These are phyloP conservation scores for Hemiscyllium ocellatum DNA, from an alignment of 2,113 vertebrate genomes.

Conservation along the genomic window DNA sequence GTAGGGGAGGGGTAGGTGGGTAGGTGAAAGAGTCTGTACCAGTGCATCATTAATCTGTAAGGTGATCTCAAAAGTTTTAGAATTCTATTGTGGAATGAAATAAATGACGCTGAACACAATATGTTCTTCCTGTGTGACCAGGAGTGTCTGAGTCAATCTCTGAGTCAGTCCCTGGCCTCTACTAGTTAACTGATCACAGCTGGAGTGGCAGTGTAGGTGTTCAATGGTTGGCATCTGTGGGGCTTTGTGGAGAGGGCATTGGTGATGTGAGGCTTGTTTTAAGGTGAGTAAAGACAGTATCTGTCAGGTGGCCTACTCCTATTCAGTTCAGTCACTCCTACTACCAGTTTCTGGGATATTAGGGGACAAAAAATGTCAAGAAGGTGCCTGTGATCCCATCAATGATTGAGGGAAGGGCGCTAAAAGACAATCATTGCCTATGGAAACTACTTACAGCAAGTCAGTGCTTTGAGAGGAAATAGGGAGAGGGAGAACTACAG, in stretches of 20 bases:
- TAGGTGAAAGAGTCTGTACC: neutral
- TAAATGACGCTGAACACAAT: neutral
- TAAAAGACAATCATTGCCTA: neutral
- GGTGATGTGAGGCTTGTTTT: neutral
- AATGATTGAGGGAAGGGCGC: neutral
- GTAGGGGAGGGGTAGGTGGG: no score
- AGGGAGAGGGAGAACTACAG: neutral
- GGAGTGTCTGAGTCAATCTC: neutral
- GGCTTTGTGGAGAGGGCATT: neutral
- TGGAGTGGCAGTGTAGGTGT: neutral
- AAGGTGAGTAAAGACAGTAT: no score
- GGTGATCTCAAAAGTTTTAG: neutral
- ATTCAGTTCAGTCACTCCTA: neutral
- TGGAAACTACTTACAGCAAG: neutral
- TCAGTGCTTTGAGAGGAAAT: neutral
- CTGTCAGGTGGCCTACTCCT: neutral
- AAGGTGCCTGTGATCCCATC: neutral
- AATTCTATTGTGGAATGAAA: neutral
- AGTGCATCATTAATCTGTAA: neutral
- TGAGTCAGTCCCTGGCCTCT: neutral
- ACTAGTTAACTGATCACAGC: neutral
- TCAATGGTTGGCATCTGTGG: neutral
- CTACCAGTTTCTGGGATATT: neutral
- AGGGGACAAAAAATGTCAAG: neutral
- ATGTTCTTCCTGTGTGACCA: neutral